These are phyloP conservation scores for Trigoniulus corallinus DNA, from an alignment of 1,140 invertebrate genomes.

Conservation along the genomic window DNA sequence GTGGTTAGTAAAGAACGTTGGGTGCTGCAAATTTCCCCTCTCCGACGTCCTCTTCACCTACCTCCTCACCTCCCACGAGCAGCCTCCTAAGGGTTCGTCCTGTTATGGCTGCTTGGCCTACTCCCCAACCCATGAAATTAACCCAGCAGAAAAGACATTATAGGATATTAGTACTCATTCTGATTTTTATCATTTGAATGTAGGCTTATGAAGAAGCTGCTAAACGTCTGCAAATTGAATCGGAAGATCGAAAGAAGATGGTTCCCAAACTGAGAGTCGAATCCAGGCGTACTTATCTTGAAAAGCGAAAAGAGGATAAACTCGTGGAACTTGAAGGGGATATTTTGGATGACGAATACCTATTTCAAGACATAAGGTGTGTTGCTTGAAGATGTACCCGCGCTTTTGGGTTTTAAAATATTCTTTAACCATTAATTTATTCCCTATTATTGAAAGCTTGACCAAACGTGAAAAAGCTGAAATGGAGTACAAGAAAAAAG, in stretches of 20 bases:
- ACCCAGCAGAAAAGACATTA: too few relatives aligned
- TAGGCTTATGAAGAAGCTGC: slow-evolving; percentile 79
- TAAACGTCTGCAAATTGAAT: slow-evolving; percentile 72
- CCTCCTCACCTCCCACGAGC: too few relatives aligned
- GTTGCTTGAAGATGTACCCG: slow-evolving; percentile 18
- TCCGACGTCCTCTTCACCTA: too few relatives aligned
- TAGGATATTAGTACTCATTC: too few relatives aligned
- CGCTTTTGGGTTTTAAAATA: neutral
- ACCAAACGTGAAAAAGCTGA: slow-evolving; percentile 70
- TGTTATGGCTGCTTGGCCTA: too few relatives aligned
- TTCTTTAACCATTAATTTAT: neutral
- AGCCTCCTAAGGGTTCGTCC: too few relatives aligned
- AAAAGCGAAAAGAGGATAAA: slow-evolving; percentile 92
- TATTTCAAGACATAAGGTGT: slow-evolving; percentile 76
- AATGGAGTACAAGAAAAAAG: slow-evolving; percentile 75
- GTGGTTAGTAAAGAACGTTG: too few relatives aligned
- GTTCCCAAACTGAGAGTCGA: slow-evolving; percentile 74
- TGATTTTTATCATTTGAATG: too few relatives aligned
- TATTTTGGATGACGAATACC: slow-evolving; percentile 89
- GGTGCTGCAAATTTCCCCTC: too few relatives aligned
- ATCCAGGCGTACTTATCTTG: slow-evolving; percentile 82
- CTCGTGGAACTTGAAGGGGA: slow-evolving; percentile 87
- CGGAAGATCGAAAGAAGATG: slow-evolving; percentile 64
- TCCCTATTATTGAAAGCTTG: slow-evolving; percentile 31
- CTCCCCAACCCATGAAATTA: too few relatives aligned